A percentile compares a stretch with the other conserved stretches of the same genome.
These are phyloP conservation scores for Clistopyga incitator DNA, from an alignment of 2,888 invertebrate genomes.

Conservation along the genomic window DNA sequence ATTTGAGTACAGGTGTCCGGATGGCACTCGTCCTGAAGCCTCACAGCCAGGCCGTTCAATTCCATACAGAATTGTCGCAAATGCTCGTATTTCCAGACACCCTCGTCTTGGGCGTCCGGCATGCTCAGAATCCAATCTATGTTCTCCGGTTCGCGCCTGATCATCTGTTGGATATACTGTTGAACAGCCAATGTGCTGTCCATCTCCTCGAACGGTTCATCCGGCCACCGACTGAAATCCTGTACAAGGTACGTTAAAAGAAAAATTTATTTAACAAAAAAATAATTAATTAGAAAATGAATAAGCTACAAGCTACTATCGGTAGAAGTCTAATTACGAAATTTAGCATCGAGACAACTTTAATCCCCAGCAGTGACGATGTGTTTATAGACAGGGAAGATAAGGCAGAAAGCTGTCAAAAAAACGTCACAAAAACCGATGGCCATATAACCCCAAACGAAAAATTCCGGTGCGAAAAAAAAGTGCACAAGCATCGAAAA, in stretches of 20 bases:
- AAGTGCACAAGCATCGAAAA: not conserved
- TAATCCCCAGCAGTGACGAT: not conserved
- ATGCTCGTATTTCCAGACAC: constrained; percentile 99
- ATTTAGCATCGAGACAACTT: not conserved
- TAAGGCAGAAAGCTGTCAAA: constrained; percentile 6
- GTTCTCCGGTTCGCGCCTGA: constrained; percentile 96
- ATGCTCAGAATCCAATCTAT: constrained; percentile 97
- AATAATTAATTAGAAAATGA: too few relatives aligned
- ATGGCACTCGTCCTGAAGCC: constrained; percentile 97
- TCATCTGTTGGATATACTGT: constrained; percentile 99
- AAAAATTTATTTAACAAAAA: too few relatives aligned
- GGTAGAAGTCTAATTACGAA: not conserved
- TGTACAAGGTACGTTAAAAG: constrained; percentile 78
- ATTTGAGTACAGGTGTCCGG: constrained; percentile 99
- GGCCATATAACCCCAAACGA: constrained; percentile 2
- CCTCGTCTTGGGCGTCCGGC: constrained; percentile 99
- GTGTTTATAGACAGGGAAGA: not conserved
- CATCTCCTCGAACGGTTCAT: constrained; percentile 99
- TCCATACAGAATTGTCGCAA: constrained; percentile 99
- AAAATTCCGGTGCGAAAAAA: not conserved
- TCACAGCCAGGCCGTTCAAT: constrained; percentile 98
- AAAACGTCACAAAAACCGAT: constrained; percentile 1
- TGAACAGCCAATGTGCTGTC: constrained; percentile 99
- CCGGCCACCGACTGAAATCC: constrained; percentile 99
- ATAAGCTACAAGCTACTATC: too few relatives aligned